Evolutionary conservation across 1,140 invertebrate species (phyloP), one percentile per base, ranked within the genome.

Genomic region (Apis dorsata): DNA sequence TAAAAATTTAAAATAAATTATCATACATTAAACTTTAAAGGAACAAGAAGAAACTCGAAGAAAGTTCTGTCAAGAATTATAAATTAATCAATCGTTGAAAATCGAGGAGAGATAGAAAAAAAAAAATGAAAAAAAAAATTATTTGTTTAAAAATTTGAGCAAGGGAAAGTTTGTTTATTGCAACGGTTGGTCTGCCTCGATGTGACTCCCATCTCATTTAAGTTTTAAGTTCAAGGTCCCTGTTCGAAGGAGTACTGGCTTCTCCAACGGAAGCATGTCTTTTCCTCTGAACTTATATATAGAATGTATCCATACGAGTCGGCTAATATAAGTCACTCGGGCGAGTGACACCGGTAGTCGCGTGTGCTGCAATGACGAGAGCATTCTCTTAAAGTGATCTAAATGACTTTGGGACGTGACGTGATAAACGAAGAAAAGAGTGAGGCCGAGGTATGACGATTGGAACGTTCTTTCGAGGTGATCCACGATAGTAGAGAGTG

Each of bases 401-500:
- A 87, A 90, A 88, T 79, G 81, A 89, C 82, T 85, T 74, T 85
- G 80, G 84, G 84, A 81, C 79, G 84, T 85, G 84, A 89, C 80
- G 81, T 75, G 80, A 76, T 86, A 83, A 59, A 74, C 66, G 76
- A 86, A 79, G 80, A 77, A 87, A 80, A 81, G 79, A 85, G 74
- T 66, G 62, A 83, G 76, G 68, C 68, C 74, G 65, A 86, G 72
- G 81, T 78, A 84, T 82, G 71, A 79, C 59, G 82, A 84, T 84
- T 84, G 82, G 70, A 73, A 84, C 78, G 82, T 84, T 84, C 82
- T 63, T 59, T 57, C 60, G 82, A 65, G 69, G 77, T 72, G 82
- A 73, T 80, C 55, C 69, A 79, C 74, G 53, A 80, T 68, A 73
- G 55, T 60, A 68, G 82, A 80, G 53, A 66, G 78, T 62, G 69